Percentiles rank a stretch among this genome's conserved stretches.
Conservation (phyloP, 2,888 invertebrate genomes). For the Petrophora chlorosata region DNA sequence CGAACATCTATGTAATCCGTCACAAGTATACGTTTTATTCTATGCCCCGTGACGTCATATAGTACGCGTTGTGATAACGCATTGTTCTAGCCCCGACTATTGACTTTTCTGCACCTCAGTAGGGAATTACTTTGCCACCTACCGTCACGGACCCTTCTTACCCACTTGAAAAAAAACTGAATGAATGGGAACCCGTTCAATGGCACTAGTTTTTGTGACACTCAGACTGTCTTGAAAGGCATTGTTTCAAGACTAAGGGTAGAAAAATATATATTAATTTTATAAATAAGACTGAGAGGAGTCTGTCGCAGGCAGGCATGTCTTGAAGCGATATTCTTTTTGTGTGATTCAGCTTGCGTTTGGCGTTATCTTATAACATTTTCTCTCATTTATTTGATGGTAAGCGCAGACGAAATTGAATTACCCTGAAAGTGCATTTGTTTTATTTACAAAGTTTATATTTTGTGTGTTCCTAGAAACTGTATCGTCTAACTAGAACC, state of each 20-base stretch:
- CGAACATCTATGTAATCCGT: background rate
- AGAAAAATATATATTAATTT: background rate
- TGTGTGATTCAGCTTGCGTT: no score
- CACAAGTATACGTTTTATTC: constrained; percentile 20
- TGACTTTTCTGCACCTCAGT: constrained; percentile 33
- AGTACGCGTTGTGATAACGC: constrained; percentile 53
- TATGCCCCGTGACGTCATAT: constrained; percentile 32
- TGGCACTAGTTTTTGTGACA: constrained; percentile 33
- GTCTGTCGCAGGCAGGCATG: no score
- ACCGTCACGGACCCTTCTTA: constrained; percentile 44
- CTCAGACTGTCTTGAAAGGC: constrained; percentile 35
- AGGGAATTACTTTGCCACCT: constrained; percentile 50
- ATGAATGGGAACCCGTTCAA: constrained; percentile 40
- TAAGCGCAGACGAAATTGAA: no score
- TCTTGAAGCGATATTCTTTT: no score
- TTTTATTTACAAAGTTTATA: no score
- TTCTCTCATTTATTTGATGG: no score
- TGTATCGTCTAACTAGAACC: no score
- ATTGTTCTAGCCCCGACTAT: constrained; percentile 49
- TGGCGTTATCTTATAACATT: no score
- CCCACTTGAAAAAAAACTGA: constrained; percentile 51
- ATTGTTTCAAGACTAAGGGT: constrained; percentile 23
- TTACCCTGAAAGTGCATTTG: no score
- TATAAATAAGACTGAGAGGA: background rate
- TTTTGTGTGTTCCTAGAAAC: no score